Evolutionary conservation across 2,797 vertebrate genomes (phyloP), one percentile per base, ranked within the genome.

Genomic region (Enteromius argenteus): DNA sequence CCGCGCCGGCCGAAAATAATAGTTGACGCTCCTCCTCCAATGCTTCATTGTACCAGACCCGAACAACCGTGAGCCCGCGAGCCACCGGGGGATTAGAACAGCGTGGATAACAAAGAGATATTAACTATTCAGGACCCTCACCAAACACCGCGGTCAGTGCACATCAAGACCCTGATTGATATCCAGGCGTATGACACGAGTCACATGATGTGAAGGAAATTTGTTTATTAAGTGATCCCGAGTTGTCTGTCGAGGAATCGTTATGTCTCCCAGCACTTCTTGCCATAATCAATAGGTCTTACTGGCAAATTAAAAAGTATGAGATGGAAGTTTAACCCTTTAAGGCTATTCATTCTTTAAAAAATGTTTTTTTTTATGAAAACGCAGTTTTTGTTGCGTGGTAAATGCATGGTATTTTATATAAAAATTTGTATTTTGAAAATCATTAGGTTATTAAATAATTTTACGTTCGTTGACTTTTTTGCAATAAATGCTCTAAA

Each of bases 1-100:
- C 95, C 95, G 96, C 92, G 94, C 95, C 94, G 78, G 84, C 73
- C 73, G 94, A 94, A 96, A 96, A 97, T 96, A 96, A 96, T 96
- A 96, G 95, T 96, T 95, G 95, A 95, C 94, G 92, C 95, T 94
- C 96, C 95, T 95, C 93, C 93, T 75, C 79, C 78, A 67, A 67
- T 81, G 81, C 85, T 91, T 94, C 35, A 85, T 86, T 83, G 77
- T 96, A 95, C 95, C 95, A 94, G 94, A 96, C 95, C 94, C 91
- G 93, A 94, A 94, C 95, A 93, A 96, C 95, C 95, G 95, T 96
- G 95, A 94, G 95, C 92, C 85, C 91, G 94, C 87, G 94, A 95
- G 94, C 93, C 94, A 93, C 93, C 91, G 91, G 93, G 94, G 96
- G 96, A 97, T 97, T 96, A 96, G 95, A 96, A 95, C 94, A 66